A percentile compares a stretch with the other conserved stretches of the same genome.
Conservation (phyloP, 2,113 vertebrate genomes). For the Dicrurus megarhynchus region DNA sequence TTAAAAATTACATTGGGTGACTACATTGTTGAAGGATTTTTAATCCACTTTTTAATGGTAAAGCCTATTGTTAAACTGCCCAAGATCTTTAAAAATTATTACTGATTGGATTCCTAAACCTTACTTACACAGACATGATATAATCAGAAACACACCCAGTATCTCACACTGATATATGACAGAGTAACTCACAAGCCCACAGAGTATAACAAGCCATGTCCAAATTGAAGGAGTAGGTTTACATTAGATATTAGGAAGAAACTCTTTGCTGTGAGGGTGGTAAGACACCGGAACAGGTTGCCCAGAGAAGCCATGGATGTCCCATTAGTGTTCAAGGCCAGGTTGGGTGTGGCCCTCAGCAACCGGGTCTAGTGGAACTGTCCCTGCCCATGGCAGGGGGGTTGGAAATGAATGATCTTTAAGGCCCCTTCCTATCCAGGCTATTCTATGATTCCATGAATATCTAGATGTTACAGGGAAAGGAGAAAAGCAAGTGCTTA, state of each 20-base stretch:
- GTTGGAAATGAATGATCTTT: neutral
- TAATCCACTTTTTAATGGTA: neutral
- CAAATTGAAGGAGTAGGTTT: neutral
- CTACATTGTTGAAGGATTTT: neutral
- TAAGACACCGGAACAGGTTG: neutral
- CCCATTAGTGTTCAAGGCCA: neutral
- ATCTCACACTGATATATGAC: neutral
- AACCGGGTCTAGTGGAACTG: neutral
- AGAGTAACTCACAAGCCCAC: neutral
- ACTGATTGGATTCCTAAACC: neutral
- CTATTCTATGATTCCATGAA: neutral
- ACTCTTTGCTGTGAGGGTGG: neutral
- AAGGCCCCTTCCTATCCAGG: neutral
- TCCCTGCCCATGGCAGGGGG: too few relatives aligned
- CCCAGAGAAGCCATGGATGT: neutral
- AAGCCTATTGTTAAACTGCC: neutral
- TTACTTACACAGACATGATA: neutral
- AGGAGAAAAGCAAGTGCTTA: neutral
- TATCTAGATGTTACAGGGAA: neutral
- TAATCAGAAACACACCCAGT: neutral
- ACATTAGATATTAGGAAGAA: neutral
- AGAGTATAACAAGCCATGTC: neutral
- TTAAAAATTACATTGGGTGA: neutral
- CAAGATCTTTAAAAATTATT: neutral
- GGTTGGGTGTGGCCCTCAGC: neutral